Percentiles rank a stretch among this genome's conserved stretches.
These are phyloP conservation scores for Stegastes partitus DNA, from an alignment of 2,113 vertebrate genomes.

Conservation along the genomic window DNA sequence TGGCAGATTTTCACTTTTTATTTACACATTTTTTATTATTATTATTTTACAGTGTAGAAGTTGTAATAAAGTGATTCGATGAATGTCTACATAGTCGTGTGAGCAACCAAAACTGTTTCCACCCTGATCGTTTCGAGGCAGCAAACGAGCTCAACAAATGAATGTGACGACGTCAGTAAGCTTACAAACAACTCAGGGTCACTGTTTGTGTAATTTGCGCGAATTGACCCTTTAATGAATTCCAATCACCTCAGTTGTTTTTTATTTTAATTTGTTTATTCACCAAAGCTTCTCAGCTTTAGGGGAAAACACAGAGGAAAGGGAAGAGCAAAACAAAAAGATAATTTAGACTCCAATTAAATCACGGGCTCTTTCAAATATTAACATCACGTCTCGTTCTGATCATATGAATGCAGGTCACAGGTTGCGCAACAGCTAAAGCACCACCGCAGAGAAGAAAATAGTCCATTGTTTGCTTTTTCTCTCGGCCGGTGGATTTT, in stretches of 20 bases:
- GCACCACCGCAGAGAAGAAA: conserved; percentile 9
- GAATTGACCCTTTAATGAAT: not conserved
- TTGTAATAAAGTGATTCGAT: not conserved
- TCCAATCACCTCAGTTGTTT: not conserved
- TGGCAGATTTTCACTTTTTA: too few relatives aligned
- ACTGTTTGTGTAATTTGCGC: not conserved
- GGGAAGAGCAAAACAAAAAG: not conserved
- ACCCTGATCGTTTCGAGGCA: too few relatives aligned
- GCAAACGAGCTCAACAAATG: not conserved
- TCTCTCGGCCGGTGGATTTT: conserved; percentile 26
- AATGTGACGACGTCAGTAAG: not conserved
- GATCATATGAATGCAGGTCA: conserved; percentile 13
- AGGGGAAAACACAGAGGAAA: not conserved
- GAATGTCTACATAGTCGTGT: not conserved
- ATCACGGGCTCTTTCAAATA: conserved; percentile 4
- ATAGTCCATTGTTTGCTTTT: conserved; percentile 45
- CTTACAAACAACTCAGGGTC: accelerated
- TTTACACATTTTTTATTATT: too few relatives aligned
- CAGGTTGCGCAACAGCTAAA: not conserved
- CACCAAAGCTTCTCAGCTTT: not conserved
- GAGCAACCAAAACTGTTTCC: too few relatives aligned
- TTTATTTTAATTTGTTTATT: not conserved
- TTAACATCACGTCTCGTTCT: not conserved
- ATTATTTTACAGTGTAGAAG: not conserved
- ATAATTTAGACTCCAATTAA: not conserved